Percentiles rank a stretch among this genome's conserved stretches.
These are phyloP conservation scores for Callopanchax toddi DNA, from an alignment of 2,113 vertebrate genomes.

Conservation along the genomic window DNA sequence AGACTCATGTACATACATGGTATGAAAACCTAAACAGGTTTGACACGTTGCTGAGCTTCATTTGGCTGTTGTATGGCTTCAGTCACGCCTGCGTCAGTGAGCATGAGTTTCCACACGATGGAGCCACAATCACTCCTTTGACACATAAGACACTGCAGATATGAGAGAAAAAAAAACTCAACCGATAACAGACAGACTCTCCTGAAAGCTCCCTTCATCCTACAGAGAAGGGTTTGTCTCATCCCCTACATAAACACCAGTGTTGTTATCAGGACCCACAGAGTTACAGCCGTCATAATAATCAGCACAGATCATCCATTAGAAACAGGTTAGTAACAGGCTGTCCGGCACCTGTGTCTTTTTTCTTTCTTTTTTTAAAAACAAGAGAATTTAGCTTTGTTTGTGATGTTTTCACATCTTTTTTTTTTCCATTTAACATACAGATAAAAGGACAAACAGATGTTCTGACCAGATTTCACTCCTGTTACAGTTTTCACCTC, in stretches of 20 bases:
- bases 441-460: constrained; percentile 64
- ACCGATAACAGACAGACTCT: constrained; percentile 72
- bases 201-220: constrained; percentile 59
- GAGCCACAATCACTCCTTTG: constrained; percentile 47
- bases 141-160: constrained; percentile 30
- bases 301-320: constrained; percentile 64
- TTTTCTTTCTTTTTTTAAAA: too few relatives aligned
- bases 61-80: constrained; percentile 36
- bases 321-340: constrained; percentile 76
- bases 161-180: background rate
- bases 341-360: constrained; percentile 75
- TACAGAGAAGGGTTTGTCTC: constrained; percentile 6
- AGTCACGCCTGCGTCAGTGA: constrained; percentile 43
- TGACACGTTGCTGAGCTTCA: constrained; percentile 2
- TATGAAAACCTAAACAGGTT: constrained; percentile 24
- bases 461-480: constrained; percentile 46
- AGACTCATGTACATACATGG: constrained; percentile 27
- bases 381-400: constrained; percentile 49
- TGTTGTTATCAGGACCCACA: constrained; percentile 65
- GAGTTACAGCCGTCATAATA: constrained; percentile 64
- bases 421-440: constrained; percentile 62
- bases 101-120: constrained; percentile 66
- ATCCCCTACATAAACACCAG: constrained; percentile 44
- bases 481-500: constrained; percentile 46
- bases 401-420: constrained; percentile 60